Conservation (phyloP, 1,140 invertebrate genomes). For the Melanaphis sacchari region DNA sequence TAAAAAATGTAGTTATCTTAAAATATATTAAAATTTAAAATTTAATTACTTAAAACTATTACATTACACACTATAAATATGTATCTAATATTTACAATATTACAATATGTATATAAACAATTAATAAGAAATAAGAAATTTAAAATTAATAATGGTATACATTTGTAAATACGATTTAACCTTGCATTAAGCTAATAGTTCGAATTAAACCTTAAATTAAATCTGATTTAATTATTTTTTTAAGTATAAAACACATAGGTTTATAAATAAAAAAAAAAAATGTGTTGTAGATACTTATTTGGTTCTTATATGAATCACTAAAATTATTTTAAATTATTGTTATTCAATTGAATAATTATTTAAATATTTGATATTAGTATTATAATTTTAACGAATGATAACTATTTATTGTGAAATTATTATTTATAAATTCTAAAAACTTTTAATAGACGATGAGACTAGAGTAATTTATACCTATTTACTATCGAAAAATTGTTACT, state of each 20-base stretch:
- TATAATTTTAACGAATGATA: too few species aligned
- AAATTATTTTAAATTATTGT: neutral
- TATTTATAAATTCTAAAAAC: too few species aligned
- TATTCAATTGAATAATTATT: neutral
- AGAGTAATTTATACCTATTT: too few species aligned
- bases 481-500: too few species aligned
- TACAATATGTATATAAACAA: neutral
- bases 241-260: neutral
- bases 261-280: neutral
- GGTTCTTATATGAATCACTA: neutral
- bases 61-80: neutral
- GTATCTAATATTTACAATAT: neutral
- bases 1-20: neutral
- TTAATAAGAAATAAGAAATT: too few species aligned
- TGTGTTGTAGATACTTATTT: neutral
- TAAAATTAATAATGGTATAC: too few species aligned
- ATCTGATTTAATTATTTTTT: neutral
- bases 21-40: neutral
- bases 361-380: too few species aligned
- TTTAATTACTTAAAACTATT: neutral
- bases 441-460: too few species aligned
- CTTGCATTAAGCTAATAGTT: neutral
- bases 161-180: neutral
- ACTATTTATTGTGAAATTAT: too few species aligned
- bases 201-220: neutral